Base-by-base conservation (phyloP, 2,113 vertebrate species). In the Synodontis membranacea region DNA sequence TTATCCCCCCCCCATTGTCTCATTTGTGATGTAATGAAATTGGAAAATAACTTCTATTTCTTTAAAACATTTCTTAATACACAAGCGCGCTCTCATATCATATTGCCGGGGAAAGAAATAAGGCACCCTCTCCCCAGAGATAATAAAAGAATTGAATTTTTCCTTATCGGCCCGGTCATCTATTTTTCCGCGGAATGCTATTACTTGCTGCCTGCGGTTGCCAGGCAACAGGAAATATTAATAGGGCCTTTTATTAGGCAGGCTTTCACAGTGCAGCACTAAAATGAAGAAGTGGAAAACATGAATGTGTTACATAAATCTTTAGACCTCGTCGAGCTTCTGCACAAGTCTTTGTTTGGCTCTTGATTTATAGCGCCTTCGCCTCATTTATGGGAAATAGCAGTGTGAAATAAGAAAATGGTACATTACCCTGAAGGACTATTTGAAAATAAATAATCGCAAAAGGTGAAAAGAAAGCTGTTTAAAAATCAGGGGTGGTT, bases 61-160 rank as follows among this genome's bases (percentile, higher is more conserved):
- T 94, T 95, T 94, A 92, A 95, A 93, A 93, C 92, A 95, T 94
- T 94, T 95, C 94, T 94, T 95, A 94, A 95, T 95, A 95, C 93
- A 95, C 93, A 95, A 96, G 96, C 94, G 93, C 95, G 96, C 96
- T 97, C 97, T 96, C 97, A 97, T 97, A 98, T 98, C 97, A 98
- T 97, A 97, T 96, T 97, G 97, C 97, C 94, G 96, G 96, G 93
- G 58, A 90, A 84, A 96, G 97, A 97, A 98, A 95, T 97, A 97
- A 98, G 96, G 96, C 96, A 94, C 94, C 95, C 97, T 98, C 97
- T 98, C 98, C 97, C 96, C 94, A 96, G 97, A 99, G 97, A 99
- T 98, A 97, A 99, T 98, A 99, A 99, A 99, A 99, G 97, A 98
- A 98, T 98, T 99, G 97, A 98, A 98, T 98, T 99, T 98, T 99